A percentile compares a stretch with the other conserved stretches of the same genome.
Evolutionary conservation across 2,797 vertebrate species (phyloP).

Genomic region (Sebastes melanostomus): DNA sequence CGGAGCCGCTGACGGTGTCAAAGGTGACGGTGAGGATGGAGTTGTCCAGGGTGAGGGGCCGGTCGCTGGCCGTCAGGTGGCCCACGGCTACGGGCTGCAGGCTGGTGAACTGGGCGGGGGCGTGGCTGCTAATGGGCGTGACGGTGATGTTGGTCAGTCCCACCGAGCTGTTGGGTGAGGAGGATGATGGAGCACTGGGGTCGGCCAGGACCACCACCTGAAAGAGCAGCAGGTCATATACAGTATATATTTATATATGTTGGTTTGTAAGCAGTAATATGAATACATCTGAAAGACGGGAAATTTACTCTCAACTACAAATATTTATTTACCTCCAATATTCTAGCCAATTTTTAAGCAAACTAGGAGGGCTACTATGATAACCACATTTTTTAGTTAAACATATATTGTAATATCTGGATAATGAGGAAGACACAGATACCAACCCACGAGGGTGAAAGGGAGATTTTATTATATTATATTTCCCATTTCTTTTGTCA

Average conservation of each 20-base stretch:
- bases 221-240: slow-evolving; percentile 3
- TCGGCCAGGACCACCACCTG: slow-evolving; percentile 97
- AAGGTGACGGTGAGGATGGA: slow-evolving; percentile 98
- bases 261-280: not conserved
- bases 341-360: not conserved
- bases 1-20: slow-evolving; percentile 91
- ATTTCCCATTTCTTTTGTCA: not conserved
- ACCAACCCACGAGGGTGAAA: accelerated
- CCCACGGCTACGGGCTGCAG: slow-evolving; percentile 93
- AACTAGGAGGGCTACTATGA: not conserved
- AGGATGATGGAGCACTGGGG: slow-evolving; percentile 81
- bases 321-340: too few species aligned
- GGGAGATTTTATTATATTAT: too few species aligned
- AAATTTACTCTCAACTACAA: not conserved
- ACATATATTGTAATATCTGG: not conserved
- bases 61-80: slow-evolving; percentile 87
- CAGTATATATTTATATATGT: not conserved
- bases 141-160: slow-evolving; percentile 94
- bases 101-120: slow-evolving; percentile 91
- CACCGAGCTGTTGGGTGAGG: slow-evolving; percentile 88
- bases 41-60: slow-evolving; percentile 93
- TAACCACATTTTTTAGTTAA: not conserved
- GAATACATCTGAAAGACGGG: not conserved
- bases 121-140: slow-evolving; percentile 88
- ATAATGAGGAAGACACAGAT: not conserved